Evolutionary conservation across 2,113 vertebrate species (phyloP), one percentile per base, ranked within the genome.

Genomic region (Ophiodon elongatus): DNA sequence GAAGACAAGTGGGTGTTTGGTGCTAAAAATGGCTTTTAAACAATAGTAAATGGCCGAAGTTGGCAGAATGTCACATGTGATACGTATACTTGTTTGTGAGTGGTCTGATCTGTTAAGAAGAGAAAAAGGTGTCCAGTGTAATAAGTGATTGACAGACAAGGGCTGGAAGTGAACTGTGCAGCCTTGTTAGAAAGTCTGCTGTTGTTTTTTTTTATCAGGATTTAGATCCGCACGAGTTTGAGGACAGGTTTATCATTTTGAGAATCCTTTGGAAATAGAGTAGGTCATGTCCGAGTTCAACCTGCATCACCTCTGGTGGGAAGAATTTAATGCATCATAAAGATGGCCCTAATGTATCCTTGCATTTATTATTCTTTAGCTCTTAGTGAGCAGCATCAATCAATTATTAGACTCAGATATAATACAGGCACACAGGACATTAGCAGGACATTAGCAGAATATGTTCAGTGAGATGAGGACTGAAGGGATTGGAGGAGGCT

Each of bases 301-400:
- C 43, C 13, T 1, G 13, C n/a, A 31, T 79, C 66, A 71, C 68
- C 39, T 88, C 83, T 68, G 11, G 37, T 57, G 47, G 41, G 39
- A 85, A 15, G 21, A 9, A 68, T 82, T 68, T 78, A 79, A 87
- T 52, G 63, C 39, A 27, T 66, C 64, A 69, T 83, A 21, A 29
- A 63, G 79, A 80, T 57, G 50, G 35, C 64, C 59, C 70, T 89
- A 91, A 94, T 93, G 88, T 83, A 86, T 73, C 60, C 41, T 39
- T 89, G 84, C 86, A 91, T 89, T 80, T 62, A 82, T 85, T 76
- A 76, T 85, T 82, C 84, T 84, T 78, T 86, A 82, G 69, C 89
- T 90, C 79, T 90, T 69, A 90, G 84, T 29, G 68, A 73, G 29
- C 65, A 66, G 25, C 84, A 90, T 82, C 70, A 89, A 84, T 92